A percentile compares a stretch with the other conserved stretches of the same genome.
These are phyloP conservation scores for Drosophila falleni DNA, from an alignment of 2,888 invertebrate genomes.

Conservation along the genomic window DNA sequence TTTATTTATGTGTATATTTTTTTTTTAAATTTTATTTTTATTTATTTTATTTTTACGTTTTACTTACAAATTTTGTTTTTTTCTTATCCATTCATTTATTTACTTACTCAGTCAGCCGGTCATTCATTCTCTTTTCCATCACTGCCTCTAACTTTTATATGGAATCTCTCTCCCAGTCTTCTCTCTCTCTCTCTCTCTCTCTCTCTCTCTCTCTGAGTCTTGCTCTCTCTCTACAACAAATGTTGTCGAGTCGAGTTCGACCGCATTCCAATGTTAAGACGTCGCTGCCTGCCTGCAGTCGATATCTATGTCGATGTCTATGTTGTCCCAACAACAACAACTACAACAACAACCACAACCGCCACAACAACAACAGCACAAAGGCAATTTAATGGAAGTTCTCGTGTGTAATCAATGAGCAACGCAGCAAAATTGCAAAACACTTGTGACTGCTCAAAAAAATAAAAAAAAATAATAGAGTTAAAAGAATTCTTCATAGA, in stretches of 20 bases:
- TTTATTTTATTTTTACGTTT: too few relatives aligned
- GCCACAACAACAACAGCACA: slow-evolving; percentile 16
- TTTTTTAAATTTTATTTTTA: too few relatives aligned
- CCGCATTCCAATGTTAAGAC: slow-evolving; percentile 82
- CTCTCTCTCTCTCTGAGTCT: neutral
- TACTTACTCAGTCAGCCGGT: slow-evolving; percentile 45
- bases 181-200: slow-evolving; percentile 7
- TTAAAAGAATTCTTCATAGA: neutral
- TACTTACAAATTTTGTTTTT: too few relatives aligned
- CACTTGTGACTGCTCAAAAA: slow-evolving; percentile 23
- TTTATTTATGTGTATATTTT: too few relatives aligned
- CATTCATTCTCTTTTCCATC: slow-evolving; percentile 21
- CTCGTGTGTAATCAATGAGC: slow-evolving; percentile 69
- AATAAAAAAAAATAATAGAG: neutral
- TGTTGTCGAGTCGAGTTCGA: slow-evolving; percentile 74
- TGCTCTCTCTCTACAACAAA: slow-evolving; percentile 36
- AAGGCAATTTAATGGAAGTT: slow-evolving; percentile 43
- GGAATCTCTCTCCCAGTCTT: neutral
- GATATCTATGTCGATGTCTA: slow-evolving; percentile 41
- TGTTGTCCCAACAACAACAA: slow-evolving; percentile 36
- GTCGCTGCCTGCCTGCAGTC: slow-evolving; percentile 59
- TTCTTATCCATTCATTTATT: slow-evolving; percentile 15
- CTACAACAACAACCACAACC: slow-evolving; percentile 22
- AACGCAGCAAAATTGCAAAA: slow-evolving; percentile 34
- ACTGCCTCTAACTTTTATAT: neutral